Evolutionary conservation across 2,888 invertebrate genomes (phyloP).

Genomic region (Aethes cnicana): DNA sequence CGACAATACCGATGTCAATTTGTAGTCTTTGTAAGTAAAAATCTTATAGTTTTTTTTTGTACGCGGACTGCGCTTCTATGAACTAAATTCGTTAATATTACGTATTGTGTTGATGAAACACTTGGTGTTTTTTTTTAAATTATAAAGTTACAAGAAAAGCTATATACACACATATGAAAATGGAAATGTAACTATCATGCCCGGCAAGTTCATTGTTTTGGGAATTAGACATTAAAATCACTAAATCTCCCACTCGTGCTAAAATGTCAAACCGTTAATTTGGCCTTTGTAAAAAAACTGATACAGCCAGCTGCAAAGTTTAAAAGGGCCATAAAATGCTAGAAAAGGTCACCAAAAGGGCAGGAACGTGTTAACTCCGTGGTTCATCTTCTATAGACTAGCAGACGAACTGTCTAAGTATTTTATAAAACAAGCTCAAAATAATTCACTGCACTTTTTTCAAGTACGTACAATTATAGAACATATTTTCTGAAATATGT

Average conservation of each 20-base stretch:
- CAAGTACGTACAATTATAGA: not conserved
- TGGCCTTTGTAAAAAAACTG: constrained; percentile 18
- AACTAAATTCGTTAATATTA: not conserved
- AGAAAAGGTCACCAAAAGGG: constrained; percentile 32
- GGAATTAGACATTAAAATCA: not conserved
- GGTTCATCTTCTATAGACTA: constrained; percentile 39
- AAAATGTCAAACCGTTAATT: constrained; percentile 3
- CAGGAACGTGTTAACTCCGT: constrained; percentile 11
- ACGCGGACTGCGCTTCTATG: not conserved
- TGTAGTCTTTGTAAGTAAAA: constrained; percentile 23
- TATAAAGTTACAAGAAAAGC: no score
- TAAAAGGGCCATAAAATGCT: constrained; percentile 32
- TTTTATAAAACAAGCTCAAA: not conserved
- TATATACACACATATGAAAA: no score
- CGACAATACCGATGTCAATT: constrained; percentile 22
- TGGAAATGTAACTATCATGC: no score
- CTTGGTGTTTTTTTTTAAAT: no score
- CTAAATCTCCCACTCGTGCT: not conserved
- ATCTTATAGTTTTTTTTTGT: constrained; percentile 5
- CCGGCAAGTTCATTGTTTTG: not conserved
- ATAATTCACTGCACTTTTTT: not conserved
- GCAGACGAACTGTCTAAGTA: constrained; percentile 24
- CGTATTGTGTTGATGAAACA: no score
- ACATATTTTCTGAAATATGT: not conserved
- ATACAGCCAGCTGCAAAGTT: constrained; percentile 26